A percentile compares a stretch with the other conserved stretches of the same genome.
phyloP scores from a whole-genome alignment of 2,113 vertebrate genomes.

The Oriolus oriolus region DNA sequence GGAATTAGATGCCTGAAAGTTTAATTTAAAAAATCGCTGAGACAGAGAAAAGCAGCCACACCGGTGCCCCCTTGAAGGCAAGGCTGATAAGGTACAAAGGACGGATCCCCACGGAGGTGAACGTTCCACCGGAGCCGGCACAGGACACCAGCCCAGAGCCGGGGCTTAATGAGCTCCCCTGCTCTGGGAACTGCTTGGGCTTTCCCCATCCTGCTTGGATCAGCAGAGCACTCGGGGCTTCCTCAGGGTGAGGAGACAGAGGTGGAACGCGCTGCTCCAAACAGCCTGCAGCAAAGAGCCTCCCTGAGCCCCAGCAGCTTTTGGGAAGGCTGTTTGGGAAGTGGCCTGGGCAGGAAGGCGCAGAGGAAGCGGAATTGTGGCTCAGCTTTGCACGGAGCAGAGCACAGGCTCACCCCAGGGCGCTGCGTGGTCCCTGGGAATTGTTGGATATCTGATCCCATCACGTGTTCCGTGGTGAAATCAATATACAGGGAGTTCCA shows the following conservation, averaged over 20 bases:
- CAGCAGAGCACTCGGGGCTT: not conserved
- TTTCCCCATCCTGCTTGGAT: not conserved
- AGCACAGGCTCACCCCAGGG: not conserved
- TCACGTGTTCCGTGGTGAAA: accelerated
- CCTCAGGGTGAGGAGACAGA: not conserved
- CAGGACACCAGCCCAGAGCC: not conserved
- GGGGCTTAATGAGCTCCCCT: not conserved
- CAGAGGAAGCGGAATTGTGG: not conserved
- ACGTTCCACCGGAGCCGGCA: not conserved
- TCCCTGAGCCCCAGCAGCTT: accelerated
- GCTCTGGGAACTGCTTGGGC: not conserved
- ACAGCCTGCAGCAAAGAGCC: not conserved
- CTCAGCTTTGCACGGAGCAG: not conserved
- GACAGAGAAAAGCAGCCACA: not conserved
- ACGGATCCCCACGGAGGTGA: not conserved
- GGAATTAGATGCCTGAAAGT: not conserved
- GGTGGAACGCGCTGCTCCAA: not conserved
- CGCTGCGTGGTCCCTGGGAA: not conserved
- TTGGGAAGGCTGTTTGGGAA: not conserved
- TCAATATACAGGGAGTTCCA: not conserved
- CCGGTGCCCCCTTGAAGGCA: not conserved
- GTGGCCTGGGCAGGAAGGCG: not conserved
- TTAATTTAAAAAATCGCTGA: slow-evolving; percentile 1
- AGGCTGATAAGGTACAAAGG: not conserved
- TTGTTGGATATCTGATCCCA: not conserved